phyloP scores from a whole-genome alignment of 2,113 vertebrate species.

The Crocuta crocuta region DNA sequence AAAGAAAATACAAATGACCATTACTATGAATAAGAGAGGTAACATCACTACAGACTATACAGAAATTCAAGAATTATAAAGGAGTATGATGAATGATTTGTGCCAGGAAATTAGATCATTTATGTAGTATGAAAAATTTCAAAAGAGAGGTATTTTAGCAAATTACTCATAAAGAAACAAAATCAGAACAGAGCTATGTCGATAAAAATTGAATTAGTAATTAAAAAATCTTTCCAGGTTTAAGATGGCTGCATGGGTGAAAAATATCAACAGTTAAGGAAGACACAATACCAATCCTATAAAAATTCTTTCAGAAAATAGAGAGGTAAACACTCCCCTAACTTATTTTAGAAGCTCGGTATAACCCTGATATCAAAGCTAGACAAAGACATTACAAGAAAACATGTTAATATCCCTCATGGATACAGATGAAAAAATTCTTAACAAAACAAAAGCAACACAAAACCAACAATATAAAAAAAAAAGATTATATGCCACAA shows the following conservation, averaged over 20 bases:
- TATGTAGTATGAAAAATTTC: not conserved
- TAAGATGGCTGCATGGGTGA: not conserved
- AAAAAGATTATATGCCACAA: not conserved
- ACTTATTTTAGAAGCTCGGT: not conserved
- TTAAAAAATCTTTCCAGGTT: not conserved
- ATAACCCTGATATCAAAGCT: not conserved
- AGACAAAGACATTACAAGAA: slow-evolving; percentile 1
- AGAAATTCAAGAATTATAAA: not conserved
- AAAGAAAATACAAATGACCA: not conserved
- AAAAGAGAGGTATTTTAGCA: not conserved
- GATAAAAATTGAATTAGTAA: not conserved
- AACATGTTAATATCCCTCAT: not conserved
- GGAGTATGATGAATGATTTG: not conserved
- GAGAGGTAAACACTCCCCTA: not conserved
- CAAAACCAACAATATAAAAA: not conserved
- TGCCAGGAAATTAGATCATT: not conserved
- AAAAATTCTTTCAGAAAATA: not conserved
- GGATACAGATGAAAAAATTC: not conserved
- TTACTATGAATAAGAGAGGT: not conserved
- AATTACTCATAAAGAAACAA: slow-evolving; percentile 43
- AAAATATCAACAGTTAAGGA: not conserved
- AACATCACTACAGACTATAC: not conserved
- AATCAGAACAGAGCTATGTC: not conserved
- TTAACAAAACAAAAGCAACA: not conserved
- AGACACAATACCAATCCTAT: not conserved